Percentiles rank a stretch among this genome's conserved stretches.
Conservation (phyloP, 1,140 invertebrate genomes). For the Caerostris darwini region DNA sequence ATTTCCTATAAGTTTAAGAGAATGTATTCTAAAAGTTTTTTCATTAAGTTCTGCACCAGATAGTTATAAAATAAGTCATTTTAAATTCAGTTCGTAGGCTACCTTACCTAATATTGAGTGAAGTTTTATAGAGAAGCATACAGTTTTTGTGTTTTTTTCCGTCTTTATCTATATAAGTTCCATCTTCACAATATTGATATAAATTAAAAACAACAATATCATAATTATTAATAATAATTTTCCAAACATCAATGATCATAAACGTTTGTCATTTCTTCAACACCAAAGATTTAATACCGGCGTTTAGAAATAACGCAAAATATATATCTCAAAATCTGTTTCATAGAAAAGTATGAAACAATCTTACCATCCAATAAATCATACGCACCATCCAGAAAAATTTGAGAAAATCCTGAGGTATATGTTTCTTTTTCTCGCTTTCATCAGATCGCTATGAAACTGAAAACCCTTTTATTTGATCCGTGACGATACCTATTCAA, state of each 20-base stretch:
- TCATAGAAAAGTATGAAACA: not conserved
- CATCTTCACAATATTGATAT: too few relatives aligned
- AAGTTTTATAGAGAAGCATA: too few relatives aligned
- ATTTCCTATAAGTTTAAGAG: too few relatives aligned
- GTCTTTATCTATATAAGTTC: too few relatives aligned
- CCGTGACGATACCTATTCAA: constrained; percentile 70
- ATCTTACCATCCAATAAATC: constrained; percentile 30
- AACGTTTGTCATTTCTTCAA: not conserved
- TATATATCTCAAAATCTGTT: constrained; percentile 18
- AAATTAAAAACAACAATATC: too few relatives aligned
- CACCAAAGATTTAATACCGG: constrained; percentile 14
- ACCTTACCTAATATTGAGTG: too few relatives aligned
- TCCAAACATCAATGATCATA: constrained; percentile 8
- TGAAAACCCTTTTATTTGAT: constrained; percentile 72
- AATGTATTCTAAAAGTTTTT: too few relatives aligned
- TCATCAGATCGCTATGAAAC: constrained; percentile 54
- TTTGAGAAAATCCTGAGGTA: not conserved
- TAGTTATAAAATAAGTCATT: too few relatives aligned
- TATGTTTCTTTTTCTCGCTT: not conserved
- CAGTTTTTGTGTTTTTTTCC: too few relatives aligned
- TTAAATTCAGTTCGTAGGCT: too few relatives aligned
- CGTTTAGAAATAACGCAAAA: not conserved
- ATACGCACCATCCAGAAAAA: not conserved
- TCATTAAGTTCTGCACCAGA: too few relatives aligned
- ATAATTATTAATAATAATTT: too few relatives aligned